Evolutionary conservation across 2,113 vertebrate species (phyloP).

Genomic region (Onychostoma macrolepis): DNA sequence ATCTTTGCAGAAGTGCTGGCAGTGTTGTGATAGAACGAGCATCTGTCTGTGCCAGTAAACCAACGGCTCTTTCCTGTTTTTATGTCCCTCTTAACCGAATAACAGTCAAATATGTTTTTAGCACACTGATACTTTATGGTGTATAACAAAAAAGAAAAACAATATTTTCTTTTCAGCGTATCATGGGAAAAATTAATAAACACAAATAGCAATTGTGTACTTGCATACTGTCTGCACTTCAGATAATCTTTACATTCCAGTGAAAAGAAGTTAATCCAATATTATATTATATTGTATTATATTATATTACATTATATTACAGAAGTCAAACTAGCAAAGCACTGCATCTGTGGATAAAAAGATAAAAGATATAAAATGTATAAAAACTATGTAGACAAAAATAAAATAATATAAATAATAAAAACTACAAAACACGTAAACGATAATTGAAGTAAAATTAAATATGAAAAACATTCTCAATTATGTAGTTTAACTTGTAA

Average conservation of each 20-base stretch:
- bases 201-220: background rate
- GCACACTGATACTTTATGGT: background rate
- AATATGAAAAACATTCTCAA: no score
- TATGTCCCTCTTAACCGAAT: conserved; percentile 52
- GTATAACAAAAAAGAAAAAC: background rate
- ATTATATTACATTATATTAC: background rate
- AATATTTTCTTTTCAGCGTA: background rate
- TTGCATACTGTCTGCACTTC: background rate
- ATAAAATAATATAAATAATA: background rate
- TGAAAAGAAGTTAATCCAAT: no score
- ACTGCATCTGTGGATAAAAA: background rate
- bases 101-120: conserved; percentile 61
- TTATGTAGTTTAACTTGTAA: no score
- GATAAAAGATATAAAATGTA: no score
- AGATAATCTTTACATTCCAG: background rate
- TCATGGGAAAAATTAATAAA: background rate
- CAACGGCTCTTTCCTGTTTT: conserved; percentile 62
- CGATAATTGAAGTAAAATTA: no score
- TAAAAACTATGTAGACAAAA: background rate
- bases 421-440: no score
- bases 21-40: conserved; percentile 17
- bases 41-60: conserved; percentile 45
- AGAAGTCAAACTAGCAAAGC: background rate
- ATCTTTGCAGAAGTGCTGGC: conserved; percentile 46
- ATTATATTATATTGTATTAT: no score